Conservation (phyloP, 2,797 vertebrate genomes). For the Leptodactylus fallax region DNA sequence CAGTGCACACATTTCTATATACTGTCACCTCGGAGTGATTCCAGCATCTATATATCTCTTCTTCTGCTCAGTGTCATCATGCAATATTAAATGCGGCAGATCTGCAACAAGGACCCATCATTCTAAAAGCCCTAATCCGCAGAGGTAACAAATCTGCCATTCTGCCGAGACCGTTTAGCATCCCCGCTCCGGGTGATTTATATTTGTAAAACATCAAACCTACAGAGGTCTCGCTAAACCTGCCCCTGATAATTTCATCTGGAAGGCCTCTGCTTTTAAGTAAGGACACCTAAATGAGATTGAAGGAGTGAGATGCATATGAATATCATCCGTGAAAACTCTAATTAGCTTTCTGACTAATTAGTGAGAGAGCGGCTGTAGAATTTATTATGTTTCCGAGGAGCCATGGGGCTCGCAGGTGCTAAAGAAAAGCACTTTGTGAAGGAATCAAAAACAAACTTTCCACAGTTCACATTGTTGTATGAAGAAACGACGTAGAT, state of each 20-base stretch:
- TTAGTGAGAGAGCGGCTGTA: conserved; percentile 45
- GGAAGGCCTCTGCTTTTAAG: conserved; percentile 33
- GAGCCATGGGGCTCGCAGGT: conserved; percentile 45
- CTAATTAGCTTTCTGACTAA: conserved; percentile 50
- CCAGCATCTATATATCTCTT: background rate
- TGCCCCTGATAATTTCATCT: conserved; percentile 47
- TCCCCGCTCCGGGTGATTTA: conserved; percentile 31
- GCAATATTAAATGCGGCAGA: conserved; percentile 11
- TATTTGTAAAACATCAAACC: conserved; percentile 50
- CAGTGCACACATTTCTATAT: too few relatives aligned
- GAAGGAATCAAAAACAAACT: background rate
- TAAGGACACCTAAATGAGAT: conserved; percentile 51
- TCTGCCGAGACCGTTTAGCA: conserved; percentile 11
- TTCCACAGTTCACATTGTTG: background rate
- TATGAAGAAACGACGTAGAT: conserved; percentile 9
- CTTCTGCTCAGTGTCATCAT: background rate
- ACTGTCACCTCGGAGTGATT: too few relatives aligned
- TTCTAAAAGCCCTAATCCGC: background rate
- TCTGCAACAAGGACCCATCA: background rate
- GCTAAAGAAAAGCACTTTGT: conserved; percentile 6
- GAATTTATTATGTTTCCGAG: conserved; percentile 44
- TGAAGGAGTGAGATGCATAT: conserved; percentile 35
- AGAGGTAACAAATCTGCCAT: conserved; percentile 12
- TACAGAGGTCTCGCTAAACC: conserved; percentile 30
- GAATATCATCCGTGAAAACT: conserved; percentile 48